Evolutionary conservation across 2,797 vertebrate genomes (phyloP).

Genomic region (Hoplostethus mediterraneus): DNA sequence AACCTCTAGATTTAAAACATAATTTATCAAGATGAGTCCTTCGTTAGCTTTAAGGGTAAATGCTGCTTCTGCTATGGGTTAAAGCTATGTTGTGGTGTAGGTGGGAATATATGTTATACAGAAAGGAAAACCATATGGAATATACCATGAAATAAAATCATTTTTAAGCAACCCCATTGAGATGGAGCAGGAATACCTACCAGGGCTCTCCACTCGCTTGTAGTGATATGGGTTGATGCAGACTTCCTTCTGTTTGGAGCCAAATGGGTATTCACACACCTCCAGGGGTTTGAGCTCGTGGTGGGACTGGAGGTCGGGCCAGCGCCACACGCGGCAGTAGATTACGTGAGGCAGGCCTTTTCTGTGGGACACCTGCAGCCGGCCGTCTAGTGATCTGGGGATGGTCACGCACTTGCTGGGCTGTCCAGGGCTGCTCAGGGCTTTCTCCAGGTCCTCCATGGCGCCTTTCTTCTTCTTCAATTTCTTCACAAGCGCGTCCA

Average conservation of each 20-base stretch:
- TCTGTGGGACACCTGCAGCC: slow-evolving; percentile 96
- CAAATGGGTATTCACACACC: slow-evolving; percentile 98
- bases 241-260: slow-evolving; percentile 99
- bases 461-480: slow-evolving; percentile 98
- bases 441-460: slow-evolving; percentile 99
- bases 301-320: slow-evolving; percentile 98
- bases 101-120: too few species aligned
- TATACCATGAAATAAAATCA: neutral
- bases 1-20: neutral
- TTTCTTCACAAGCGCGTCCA: slow-evolving; percentile 98
- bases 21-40: too few species aligned
- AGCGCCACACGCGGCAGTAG: slow-evolving; percentile 98
- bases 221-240: slow-evolving; percentile 99
- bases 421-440: slow-evolving; percentile 96
- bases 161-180: neutral
- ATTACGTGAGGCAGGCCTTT: slow-evolving; percentile 98
- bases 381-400: slow-evolving; percentile 94
- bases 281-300: slow-evolving; percentile 98
- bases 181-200: slow-evolving; percentile 79
- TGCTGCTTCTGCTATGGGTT: too few species aligned
- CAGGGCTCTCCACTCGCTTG: slow-evolving; percentile 97
- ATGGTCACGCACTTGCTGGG: slow-evolving; percentile 98
- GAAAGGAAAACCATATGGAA: neutral
- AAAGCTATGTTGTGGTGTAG: too few species aligned
- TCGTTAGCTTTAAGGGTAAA: too few species aligned